A percentile compares a stretch with the other conserved stretches of the same genome.
Conservation (phyloP, 2,113 vertebrate genomes). For the Varanus komodoensis region DNA sequence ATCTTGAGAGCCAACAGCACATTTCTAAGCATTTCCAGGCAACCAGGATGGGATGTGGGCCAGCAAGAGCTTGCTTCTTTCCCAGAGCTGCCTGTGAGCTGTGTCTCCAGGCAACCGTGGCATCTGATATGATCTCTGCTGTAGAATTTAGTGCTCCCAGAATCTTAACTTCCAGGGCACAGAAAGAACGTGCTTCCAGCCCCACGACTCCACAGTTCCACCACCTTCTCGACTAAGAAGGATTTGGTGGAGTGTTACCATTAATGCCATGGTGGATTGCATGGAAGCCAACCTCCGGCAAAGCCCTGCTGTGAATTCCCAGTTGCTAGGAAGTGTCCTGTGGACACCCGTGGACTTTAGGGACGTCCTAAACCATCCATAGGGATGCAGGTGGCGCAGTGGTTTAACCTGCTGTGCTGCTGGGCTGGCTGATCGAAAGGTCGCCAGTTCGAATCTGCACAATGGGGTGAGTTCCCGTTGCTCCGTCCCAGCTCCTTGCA, state of each 20-base stretch:
- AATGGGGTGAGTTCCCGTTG: too few species aligned
- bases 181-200: neutral
- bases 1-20: neutral
- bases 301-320: too few species aligned
- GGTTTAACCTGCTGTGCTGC: too few species aligned
- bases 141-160: neutral
- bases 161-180: neutral
- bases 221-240: neutral
- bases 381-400: too few species aligned
- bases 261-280: too few species aligned
- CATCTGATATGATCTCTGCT: neutral
- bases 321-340: neutral
- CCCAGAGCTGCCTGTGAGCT: neutral
- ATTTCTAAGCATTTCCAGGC: neutral
- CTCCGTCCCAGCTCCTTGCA: too few species aligned
- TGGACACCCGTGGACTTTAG: neutral
- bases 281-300: too few species aligned
- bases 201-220: neutral
- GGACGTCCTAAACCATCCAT: too few species aligned
- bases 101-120: neutral
- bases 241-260: neutral
- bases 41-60: neutral
- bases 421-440: too few species aligned
- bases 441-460: too few species aligned
- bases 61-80: neutral